phyloP scores from a whole-genome alignment of 2,888 invertebrate species.

The Brachyptera risi region DNA sequence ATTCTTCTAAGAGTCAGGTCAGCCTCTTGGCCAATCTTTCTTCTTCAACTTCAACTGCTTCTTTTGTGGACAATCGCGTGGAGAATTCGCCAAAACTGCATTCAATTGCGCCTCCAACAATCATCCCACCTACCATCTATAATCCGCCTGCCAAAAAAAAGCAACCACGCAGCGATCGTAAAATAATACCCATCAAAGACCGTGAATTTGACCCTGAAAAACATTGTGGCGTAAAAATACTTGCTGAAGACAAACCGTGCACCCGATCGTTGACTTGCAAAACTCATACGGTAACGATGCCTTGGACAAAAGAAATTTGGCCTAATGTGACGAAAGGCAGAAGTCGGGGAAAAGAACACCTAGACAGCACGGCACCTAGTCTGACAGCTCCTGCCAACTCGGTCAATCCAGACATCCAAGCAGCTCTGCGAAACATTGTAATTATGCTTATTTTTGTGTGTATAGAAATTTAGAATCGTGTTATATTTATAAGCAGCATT shows the following conservation, averaged over 20 bases:
- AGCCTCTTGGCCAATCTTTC: neutral
- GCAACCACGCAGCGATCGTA: constrained; percentile 1
- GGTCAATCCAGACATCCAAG: too few relatives aligned
- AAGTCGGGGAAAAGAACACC: too few relatives aligned
- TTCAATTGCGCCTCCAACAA: neutral
- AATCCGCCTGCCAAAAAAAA: neutral
- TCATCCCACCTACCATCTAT: neutral
- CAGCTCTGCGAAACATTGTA: too few relatives aligned
- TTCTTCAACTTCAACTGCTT: neutral
- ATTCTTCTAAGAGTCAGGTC: neutral
- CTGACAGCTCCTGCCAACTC: too few relatives aligned
- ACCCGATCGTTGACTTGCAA: constrained; percentile 41
- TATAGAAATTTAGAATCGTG: too few relatives aligned
- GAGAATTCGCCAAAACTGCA: constrained; percentile 1
- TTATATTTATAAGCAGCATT: too few relatives aligned
- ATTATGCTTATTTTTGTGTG: too few relatives aligned
- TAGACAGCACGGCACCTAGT: too few relatives aligned
- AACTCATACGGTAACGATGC: constrained; percentile 60
- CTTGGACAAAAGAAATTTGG: too few relatives aligned
- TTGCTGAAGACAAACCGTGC: neutral
- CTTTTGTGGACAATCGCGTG: neutral
- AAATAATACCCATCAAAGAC: constrained; percentile 40
- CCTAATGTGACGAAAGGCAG: too few relatives aligned
- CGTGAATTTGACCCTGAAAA: constrained; percentile 77
- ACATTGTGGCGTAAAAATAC: constrained; percentile 66